phyloP scores from a whole-genome alignment of 2,797 vertebrate species.

The Trachurus trachurus region DNA sequence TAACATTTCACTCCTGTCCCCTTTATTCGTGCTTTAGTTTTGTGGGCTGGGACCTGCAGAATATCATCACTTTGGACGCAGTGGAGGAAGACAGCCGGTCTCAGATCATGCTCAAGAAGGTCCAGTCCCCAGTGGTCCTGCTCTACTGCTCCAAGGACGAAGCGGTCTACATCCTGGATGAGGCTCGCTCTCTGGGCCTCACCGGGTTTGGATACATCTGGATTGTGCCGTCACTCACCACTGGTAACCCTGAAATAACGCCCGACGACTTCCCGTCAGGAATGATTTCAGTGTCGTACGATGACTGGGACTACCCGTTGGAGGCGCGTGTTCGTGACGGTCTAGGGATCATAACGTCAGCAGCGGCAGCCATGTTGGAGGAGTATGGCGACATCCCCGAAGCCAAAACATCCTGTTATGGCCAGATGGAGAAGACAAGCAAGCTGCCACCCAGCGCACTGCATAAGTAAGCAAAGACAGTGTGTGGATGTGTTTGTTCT shows the following conservation, averaged over 20 bases:
- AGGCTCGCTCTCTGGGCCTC: conserved; percentile 95
- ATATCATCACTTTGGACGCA: conserved; percentile 92
- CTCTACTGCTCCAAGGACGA: conserved; percentile 98
- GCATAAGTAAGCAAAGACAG: conserved; percentile 90
- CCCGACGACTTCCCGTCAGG: conserved; percentile 94
- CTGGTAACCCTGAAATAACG: conserved; percentile 93
- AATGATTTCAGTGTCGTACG: conserved; percentile 96
- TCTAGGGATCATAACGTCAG: conserved; percentile 96
- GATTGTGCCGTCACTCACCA: conserved; percentile 97
- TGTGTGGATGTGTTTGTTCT: conserved; percentile 15
- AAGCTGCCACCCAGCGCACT: conserved; percentile 91
- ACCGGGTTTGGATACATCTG: conserved; percentile 98
- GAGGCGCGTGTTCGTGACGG: conserved; percentile 93
- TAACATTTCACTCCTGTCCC: conserved; percentile 59
- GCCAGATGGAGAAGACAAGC: conserved; percentile 89
- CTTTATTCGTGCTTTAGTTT: conserved; percentile 82
- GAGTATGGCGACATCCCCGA: conserved; percentile 95
- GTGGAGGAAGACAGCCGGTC: conserved; percentile 93
- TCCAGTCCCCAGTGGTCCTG: conserved; percentile 95
- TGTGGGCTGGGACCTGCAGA: conserved; percentile 98
- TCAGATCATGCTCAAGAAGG: conserved; percentile 97
- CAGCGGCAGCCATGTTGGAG: conserved; percentile 94
- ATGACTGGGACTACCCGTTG: conserved; percentile 97
- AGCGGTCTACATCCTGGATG: conserved; percentile 93
- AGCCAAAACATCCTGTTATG: conserved; percentile 94